Base-by-base conservation (phyloP, 1,140 invertebrate species). In the Ostrea denselamellosa region DNA sequence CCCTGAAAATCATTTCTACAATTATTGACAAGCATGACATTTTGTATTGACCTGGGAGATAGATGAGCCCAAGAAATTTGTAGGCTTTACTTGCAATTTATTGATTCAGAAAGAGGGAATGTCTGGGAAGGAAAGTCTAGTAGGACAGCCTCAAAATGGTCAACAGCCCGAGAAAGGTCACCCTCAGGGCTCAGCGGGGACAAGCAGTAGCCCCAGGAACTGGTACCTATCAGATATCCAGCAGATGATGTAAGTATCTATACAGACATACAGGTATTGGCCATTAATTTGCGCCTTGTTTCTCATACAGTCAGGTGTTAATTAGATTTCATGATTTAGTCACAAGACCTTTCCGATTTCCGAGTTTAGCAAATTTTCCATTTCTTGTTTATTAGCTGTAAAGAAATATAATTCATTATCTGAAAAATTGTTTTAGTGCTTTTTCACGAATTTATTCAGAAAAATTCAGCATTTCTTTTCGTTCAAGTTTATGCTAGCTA, bases 201-300 rank as follows among this genome's bases (percentile, higher is more conserved):
- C 81, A 12, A 84, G 77, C 19, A 58, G 82, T 5, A 71, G 12
- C 10, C 62, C 87, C 4, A 90, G 85, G 56, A 90, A 92, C 53
- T 93, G 93, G 93, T 93, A 92, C 82, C 91, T 92, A 62, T 82
- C 91, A 92, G 96, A 96, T 92, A 96, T 97, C 89, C 96, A 96
- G 25, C 95, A 96, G 88, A 97, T 97, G 96, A 96, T 97, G 93
- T 93, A 91, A 92, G 92, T 92, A 71, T 54, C 10, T 65, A 34
- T 19, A 34, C 12, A n/a, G 56, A 0, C 17, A n/a, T 19, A n/a
- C 34, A 44, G 34, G 34, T 44, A 44, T 44, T 44, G 1, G 5
- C 34, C 34, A 44, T 44, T 44, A 44, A 44, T 44, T 2, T 44
- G 5, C 5, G 34, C 5, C 34, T 44, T 44, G 34, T 44, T 44